Evolutionary conservation across 2,797 vertebrate genomes (phyloP), one percentile per base, ranked within the genome.

Genomic region (Coreius guichenoti): DNA sequence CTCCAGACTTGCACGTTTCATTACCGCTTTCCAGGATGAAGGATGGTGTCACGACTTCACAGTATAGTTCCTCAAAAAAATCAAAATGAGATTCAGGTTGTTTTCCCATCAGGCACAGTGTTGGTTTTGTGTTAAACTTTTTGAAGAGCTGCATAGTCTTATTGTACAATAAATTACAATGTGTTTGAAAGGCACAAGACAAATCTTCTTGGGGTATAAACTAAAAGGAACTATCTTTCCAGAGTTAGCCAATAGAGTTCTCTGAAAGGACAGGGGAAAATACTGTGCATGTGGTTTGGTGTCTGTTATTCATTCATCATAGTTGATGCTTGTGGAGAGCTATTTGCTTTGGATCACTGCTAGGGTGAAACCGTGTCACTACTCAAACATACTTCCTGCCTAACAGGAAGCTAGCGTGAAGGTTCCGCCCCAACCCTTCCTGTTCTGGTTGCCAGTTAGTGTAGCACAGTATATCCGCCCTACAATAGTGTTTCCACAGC

Each of bases 321-420:
- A 84, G 65, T 31, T 70, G 63, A 70, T 84, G 63, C 51, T 83
- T 77, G 73, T 68, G 47, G 82, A 90, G 72, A 86, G 86, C 84
- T 88, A 47, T 77, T 88, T 91, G 90, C 86, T 92, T 88, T 91
- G 91, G 90, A 81, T 92, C 86, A 84, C 68, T 68, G 72, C 74
- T 89, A 87, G 56, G 31, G 77, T 73, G 77, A 85, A 89, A 91
- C 92, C 87, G 89, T 90, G 89, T 89, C 86, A 88, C 90, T 89
- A 93, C 90, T 90, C 87, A 73, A 49, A 89, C 87, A 90, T 89
- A 92, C 93, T 94, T 95, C 94, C 94, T 94, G 92, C 88, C 88
- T 91, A 78, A 93, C 93, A 96, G 94, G 93, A 96, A 95, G 91
- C 90, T 86, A 73, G 72, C 81, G 81, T 88, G n/a, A 67, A 61